These are phyloP conservation scores for Antechinus stuartii DNA, from an alignment of 2,113 vertebrate species.

Conservation along the genomic window DNA sequence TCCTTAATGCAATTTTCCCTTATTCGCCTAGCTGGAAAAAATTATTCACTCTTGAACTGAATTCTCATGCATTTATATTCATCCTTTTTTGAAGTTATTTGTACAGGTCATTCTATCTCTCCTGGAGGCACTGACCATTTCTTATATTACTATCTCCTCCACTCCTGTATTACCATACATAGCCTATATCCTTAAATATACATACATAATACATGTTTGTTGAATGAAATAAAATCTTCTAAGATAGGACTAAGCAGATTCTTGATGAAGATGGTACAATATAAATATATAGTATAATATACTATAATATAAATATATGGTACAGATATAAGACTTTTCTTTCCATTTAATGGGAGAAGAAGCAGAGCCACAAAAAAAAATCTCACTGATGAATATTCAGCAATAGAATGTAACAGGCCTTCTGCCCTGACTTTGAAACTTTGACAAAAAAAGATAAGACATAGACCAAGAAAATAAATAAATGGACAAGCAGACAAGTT, in stretches of 20 bases:
- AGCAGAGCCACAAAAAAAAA: constrained; percentile 24
- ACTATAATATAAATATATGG: background rate
- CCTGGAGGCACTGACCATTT: background rate
- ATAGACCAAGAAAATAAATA: constrained; percentile 57
- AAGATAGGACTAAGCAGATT: background rate
- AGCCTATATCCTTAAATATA: background rate
- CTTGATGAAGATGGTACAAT: background rate
- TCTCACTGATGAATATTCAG: background rate
- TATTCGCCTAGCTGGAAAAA: background rate
- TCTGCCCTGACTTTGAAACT: constrained; percentile 51
- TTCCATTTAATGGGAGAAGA: constrained; percentile 49
- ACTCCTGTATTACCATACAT: background rate
- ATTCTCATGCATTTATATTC: background rate
- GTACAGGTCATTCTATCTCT: background rate
- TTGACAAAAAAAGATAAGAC: constrained; percentile 51
- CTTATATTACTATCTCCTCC: background rate
- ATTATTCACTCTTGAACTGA: background rate
- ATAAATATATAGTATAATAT: too few species aligned
- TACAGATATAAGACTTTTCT: constrained; percentile 15
- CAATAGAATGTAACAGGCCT: background rate
- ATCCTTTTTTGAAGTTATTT: background rate
- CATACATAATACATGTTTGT: background rate
- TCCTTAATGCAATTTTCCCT: background rate
- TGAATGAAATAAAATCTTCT: background rate
- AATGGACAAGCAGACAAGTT: constrained; percentile 51